A percentile compares a stretch with the other conserved stretches of the same genome.
Conservation (phyloP, 2,113 vertebrate genomes). For the Microcebus ravelobensis region DNA sequence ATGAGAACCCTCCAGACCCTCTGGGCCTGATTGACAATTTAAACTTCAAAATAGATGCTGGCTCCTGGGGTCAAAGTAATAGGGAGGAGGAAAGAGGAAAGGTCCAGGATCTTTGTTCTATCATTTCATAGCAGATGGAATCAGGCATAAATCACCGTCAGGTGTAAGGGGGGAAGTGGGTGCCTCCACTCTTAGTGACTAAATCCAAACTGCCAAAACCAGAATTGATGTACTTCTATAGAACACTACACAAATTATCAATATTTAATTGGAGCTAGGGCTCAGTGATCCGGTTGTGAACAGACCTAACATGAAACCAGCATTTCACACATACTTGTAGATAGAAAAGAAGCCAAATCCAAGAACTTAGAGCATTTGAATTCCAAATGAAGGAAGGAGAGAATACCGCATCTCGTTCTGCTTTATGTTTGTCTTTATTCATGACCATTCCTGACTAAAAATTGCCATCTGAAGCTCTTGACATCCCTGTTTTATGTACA, state of each 20-base stretch:
- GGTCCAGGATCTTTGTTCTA: not conserved
- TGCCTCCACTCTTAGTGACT: not conserved
- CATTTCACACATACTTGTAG: slow-evolving; percentile 20
- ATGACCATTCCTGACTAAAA: slow-evolving; percentile 45
- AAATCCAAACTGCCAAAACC: not conserved
- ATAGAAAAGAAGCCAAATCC: not conserved
- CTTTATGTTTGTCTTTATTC: slow-evolving; percentile 36
- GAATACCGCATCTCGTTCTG: not conserved
- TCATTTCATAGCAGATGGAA: not conserved
- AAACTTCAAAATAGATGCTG: not conserved
- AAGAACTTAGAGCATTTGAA: slow-evolving; percentile 40
- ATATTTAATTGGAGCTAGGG: slow-evolving; percentile 5
- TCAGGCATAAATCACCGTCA: not conserved
- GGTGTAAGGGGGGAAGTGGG: not conserved
- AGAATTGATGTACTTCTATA: not conserved
- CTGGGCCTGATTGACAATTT: not conserved
- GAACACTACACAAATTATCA: not conserved
- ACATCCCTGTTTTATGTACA: not conserved
- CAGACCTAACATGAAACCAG: slow-evolving; percentile 40
- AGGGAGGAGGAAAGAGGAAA: not conserved
- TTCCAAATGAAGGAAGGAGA: slow-evolving; percentile 45
- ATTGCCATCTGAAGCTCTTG: slow-evolving; percentile 43
- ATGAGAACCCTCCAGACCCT: not conserved
- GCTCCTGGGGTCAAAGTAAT: not conserved
- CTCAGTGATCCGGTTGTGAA: not conserved